Base-by-base conservation (phyloP, 2,888 invertebrate genomes). In the Choristoneura rosaceana region DNA sequence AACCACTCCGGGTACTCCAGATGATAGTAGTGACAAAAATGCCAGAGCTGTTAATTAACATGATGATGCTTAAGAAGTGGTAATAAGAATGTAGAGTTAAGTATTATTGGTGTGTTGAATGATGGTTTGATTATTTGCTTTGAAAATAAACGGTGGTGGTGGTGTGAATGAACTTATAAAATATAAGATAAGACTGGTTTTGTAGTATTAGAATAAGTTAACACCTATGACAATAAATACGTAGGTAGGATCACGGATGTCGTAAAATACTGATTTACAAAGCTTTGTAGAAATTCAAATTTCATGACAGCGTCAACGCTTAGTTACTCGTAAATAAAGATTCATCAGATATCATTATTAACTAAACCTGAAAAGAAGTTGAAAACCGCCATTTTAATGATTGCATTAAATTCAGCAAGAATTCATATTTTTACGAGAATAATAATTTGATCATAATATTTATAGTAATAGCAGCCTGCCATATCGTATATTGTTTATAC, bases 131-230 rank as follows among this genome's bases (percentile, higher is more conserved):
- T 61, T 59, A 70, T 59, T 59, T 70, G 17, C 50, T 66, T 52
- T 41, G 15, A 15, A 65, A 34, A 34, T 59, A 15, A 65, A 66
- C 43, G 43, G 15, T 14, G 52, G 41, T 60, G 43, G 15, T 14
- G 52, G 41, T 60, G 70, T 70, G 15, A 70, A 61, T 43, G 65
- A 70, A 43, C 70, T 59, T 5, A 45, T 47, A 45, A 70, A 70
- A 64, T 59, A 50, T 38, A 45, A 59, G n/a, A 50, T 38, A 45
- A 59, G n/a, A 70, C 64, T 60, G 47, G 59, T 65, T 65, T 41
- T 55, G 34, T 47, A 33, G 34, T 47, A 33, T 65, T 70, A 70
- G 17, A 50, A 64, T 55, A 58, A 34, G 64, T 64, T 47, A 65
- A 70, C 41, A 41, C 47, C 59, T 25, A 38, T 4, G 59, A 65